A percentile compares a stretch with the other conserved stretches of the same genome.
Conservation (phyloP, 2,797 vertebrate genomes). For the Craterocephalus amniculus region DNA sequence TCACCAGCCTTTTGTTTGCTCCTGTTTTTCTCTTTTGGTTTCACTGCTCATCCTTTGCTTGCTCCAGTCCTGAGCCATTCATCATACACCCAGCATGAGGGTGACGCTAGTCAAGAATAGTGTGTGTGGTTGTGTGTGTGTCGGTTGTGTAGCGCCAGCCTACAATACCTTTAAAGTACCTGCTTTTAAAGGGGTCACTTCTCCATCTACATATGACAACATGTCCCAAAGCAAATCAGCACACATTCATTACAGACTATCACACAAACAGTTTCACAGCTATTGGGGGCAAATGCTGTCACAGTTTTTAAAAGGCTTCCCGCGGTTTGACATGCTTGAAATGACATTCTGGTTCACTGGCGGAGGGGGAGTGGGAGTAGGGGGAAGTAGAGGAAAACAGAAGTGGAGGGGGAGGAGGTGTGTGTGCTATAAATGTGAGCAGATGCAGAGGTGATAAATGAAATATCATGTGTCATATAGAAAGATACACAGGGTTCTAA, state of each 20-base stretch:
- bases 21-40: slow-evolving; percentile 38
- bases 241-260: slow-evolving; percentile 26
- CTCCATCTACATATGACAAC: slow-evolving; percentile 47
- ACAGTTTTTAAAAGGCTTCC: slow-evolving; percentile 76
- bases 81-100: slow-evolving; percentile 72
- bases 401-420: slow-evolving; percentile 24
- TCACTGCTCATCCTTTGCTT: slow-evolving; percentile 53
- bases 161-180: slow-evolving; percentile 49
- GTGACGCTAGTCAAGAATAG: slow-evolving; percentile 48
- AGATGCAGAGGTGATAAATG: slow-evolving; percentile 17
- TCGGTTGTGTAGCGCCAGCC: background rate
- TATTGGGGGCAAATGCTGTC: slow-evolving; percentile 75
- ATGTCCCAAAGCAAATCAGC: slow-evolving; percentile 33
- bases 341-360: slow-evolving; percentile 80
- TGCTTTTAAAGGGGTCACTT: slow-evolving; percentile 47
- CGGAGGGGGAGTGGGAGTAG: slow-evolving; percentile 48
- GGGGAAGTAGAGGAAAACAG: slow-evolving; percentile 20
- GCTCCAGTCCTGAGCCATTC: slow-evolving; percentile 56
- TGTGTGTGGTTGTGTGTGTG: slow-evolving; percentile 16
- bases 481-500: background rate
- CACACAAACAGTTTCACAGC: slow-evolving; percentile 53
- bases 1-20: slow-evolving; percentile 49
- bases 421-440: background rate
- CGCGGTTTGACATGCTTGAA: slow-evolving; percentile 82
- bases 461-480: background rate